phyloP scores from a whole-genome alignment of 2,888 invertebrate species.

The Thymelicus lineola region DNA sequence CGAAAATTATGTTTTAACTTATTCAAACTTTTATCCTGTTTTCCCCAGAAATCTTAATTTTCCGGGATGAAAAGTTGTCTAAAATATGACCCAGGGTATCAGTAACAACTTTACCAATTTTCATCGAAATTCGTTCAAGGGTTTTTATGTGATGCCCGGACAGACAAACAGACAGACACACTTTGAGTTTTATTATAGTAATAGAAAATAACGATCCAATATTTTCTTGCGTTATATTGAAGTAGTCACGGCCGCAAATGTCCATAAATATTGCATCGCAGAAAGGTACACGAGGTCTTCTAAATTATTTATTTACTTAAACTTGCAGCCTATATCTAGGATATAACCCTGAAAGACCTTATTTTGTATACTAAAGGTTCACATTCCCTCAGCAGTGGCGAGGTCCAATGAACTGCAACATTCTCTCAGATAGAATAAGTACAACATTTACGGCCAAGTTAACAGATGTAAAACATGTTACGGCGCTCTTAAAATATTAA shows the following conservation, averaged over 20 bases:
- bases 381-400: not conserved
- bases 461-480: constrained; percentile 31
- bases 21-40: too few relatives aligned
- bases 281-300: not conserved
- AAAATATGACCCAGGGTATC: too few relatives aligned
- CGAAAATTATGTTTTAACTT: too few relatives aligned
- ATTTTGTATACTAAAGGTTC: not conserved
- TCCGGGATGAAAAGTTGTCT: too few relatives aligned
- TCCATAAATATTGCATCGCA: not conserved
- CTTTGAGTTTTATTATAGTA: too few relatives aligned
- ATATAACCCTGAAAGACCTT: not conserved
- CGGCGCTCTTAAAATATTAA: constrained; percentile 26
- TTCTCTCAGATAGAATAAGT: constrained; percentile 6
- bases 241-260: not conserved
- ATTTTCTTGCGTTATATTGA: not conserved
- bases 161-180: too few relatives aligned
- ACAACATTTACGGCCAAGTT: constrained; percentile 28
- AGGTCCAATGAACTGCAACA: not conserved
- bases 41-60: too few relatives aligned
- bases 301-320: constrained; percentile 2
- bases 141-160: too few relatives aligned
- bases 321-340: not conserved
- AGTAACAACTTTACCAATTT: too few relatives aligned
- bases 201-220: too few relatives aligned
- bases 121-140: too few relatives aligned